phyloP scores from a whole-genome alignment of 2,888 invertebrate species.

The Noctua janthina region DNA sequence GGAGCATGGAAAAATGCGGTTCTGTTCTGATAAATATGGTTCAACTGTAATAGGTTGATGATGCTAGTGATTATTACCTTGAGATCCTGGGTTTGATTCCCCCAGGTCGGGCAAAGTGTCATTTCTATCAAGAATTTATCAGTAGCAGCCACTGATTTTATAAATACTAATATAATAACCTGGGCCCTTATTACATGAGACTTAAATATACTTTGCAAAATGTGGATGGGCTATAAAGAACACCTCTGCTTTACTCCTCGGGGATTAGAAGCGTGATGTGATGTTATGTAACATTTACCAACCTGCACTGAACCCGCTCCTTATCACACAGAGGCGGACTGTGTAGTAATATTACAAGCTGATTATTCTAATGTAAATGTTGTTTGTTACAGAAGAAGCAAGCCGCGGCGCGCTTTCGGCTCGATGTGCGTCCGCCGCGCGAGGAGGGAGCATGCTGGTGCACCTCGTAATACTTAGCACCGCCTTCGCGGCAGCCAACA shows the following conservation, averaged over 20 bases:
- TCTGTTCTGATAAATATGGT: too few relatives aligned
- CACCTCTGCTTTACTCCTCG: not conserved
- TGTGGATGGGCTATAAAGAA: too few relatives aligned
- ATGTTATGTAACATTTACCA: not conserved
- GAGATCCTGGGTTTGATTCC: not conserved
- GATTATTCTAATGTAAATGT: not conserved
- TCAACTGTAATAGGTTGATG: too few relatives aligned
- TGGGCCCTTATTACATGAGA: not conserved
- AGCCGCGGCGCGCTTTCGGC: conserved; percentile 77
- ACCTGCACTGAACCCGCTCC: not conserved
- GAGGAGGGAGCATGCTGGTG: conserved; percentile 87
- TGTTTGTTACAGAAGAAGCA: conserved; percentile 78
- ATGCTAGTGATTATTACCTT: not conserved
- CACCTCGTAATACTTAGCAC: conserved; percentile 89
- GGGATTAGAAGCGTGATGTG: not conserved
- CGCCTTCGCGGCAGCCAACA: conserved; percentile 88
- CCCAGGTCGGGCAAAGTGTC: not conserved
- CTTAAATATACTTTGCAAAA: too few relatives aligned
- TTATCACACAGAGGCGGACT: not conserved
- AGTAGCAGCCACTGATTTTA: not conserved
- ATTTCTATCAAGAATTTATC: not conserved
- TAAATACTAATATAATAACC: not conserved
- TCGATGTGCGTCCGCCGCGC: conserved; percentile 85
- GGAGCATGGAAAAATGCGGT: too few relatives aligned
- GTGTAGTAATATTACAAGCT: not conserved